phyloP scores from a whole-genome alignment of 1,140 invertebrate species.

The Pseudomyrmex pallidus region DNA sequence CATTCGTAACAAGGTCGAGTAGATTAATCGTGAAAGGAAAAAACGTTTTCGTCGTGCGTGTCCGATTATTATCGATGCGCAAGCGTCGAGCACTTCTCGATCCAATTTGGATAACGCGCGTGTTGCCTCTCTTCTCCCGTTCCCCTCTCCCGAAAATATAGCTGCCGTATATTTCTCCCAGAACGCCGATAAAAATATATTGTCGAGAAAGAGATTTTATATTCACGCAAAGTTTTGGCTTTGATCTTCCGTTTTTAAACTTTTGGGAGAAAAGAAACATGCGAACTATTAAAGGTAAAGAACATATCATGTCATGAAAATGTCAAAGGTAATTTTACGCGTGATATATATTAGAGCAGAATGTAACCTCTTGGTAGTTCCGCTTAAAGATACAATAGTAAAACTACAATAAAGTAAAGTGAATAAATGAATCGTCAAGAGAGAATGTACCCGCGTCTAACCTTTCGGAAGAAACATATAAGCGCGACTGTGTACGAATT shows the following conservation, averaged over 20 bases:
- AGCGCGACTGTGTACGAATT: neutral
- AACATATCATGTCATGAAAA: neutral
- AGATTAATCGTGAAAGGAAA: constrained; percentile 37
- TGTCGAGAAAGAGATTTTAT: constrained; percentile 1
- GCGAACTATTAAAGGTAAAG: neutral
- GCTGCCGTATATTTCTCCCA: constrained; percentile 15
- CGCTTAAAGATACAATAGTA: neutral
- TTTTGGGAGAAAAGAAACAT: neutral
- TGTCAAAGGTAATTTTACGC: neutral
- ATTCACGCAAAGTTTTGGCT: constrained; percentile 7
- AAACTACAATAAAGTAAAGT: no score
- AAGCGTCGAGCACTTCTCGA: constrained; percentile 2
- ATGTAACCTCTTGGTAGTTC: neutral
- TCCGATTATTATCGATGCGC: constrained; percentile 38
- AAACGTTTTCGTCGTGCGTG: constrained; percentile 21
- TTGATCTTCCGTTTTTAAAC: neutral
- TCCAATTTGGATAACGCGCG: constrained; percentile 27
- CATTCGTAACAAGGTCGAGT: constrained; percentile 31
- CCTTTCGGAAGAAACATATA: neutral
- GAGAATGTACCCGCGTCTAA: neutral
- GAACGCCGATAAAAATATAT: constrained; percentile 35
- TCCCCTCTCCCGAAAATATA: neutral
- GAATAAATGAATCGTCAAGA: no score
- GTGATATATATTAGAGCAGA: neutral
- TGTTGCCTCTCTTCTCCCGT: neutral